Evolutionary conservation across 1,140 invertebrate species (phyloP).

Genomic region (Ctenoplectra terminalis): DNA sequence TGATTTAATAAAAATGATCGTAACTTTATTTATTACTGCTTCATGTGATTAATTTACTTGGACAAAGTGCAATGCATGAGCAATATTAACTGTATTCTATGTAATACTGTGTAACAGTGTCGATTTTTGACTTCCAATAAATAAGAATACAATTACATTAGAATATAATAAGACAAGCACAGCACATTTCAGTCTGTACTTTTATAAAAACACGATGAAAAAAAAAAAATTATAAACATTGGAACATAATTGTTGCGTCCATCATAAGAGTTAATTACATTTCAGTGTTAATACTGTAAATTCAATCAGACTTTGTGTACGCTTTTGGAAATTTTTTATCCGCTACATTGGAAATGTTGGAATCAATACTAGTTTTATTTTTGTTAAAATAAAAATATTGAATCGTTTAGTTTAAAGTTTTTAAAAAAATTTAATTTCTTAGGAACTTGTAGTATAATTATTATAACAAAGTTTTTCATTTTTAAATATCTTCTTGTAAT

Average conservation of each 20-base stretch:
- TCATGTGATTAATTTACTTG: constrained; percentile 14
- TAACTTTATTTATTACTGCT: constrained; percentile 3
- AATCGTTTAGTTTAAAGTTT: too few species aligned
- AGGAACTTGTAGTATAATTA: constrained; percentile 24
- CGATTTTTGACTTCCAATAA: constrained; percentile 75
- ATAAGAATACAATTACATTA: constrained; percentile 75
- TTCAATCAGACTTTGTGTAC: constrained; percentile 72
- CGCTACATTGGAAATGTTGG: constrained; percentile 26
- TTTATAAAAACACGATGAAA: constrained; percentile 73
- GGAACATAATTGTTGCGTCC: constrained; percentile 66
- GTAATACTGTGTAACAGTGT: constrained; percentile 69
- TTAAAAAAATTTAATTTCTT: constrained; percentile 1
- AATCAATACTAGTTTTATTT: constrained; percentile 23
- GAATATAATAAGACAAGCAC: constrained; percentile 74
- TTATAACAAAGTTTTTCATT: neutral
- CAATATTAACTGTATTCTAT: constrained; percentile 55
- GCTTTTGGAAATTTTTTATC: constrained; percentile 56
- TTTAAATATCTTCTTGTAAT: constrained; percentile 8
- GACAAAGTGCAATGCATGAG: constrained; percentile 31
- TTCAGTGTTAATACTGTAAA: constrained; percentile 59
- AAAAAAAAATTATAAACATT: constrained; percentile 62
- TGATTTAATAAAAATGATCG: constrained; percentile 15
- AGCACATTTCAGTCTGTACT: constrained; percentile 79
- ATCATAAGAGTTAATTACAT: constrained; percentile 63
- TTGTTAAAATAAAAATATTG: too few species aligned